Conservation (phyloP, 2,113 vertebrate genomes). For the Vireo altiloquus region DNA sequence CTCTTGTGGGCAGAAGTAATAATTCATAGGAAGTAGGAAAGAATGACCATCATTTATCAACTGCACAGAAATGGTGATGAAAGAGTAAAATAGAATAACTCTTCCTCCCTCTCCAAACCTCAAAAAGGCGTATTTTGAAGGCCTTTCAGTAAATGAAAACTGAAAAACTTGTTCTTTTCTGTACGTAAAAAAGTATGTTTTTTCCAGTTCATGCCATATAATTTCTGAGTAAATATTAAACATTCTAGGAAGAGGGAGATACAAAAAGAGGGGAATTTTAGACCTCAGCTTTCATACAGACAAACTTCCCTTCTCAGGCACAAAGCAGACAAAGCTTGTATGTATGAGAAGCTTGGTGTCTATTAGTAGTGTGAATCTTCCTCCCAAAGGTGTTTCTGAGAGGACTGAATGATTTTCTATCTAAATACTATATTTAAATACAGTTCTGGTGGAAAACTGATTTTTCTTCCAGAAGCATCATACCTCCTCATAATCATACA, state of each 20-base stretch:
- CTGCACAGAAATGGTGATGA: background rate
- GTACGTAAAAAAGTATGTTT: background rate
- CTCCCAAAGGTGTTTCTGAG: background rate
- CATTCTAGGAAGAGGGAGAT: background rate
- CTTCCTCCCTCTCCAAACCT: background rate
- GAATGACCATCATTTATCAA: conserved; percentile 12
- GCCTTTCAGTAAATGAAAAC: background rate
- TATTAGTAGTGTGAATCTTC: background rate
- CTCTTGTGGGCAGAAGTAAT: background rate
- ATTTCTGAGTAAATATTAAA: background rate
- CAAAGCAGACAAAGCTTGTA: background rate
- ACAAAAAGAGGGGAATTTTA: background rate
- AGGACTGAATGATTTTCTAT: background rate
- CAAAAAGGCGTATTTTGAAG: background rate
- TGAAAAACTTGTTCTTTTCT: background rate
- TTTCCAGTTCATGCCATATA: background rate
- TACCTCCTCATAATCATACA: background rate
- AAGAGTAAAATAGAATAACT: background rate
- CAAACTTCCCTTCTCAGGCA: background rate
- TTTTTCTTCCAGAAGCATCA: background rate
- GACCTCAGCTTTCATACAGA: background rate
- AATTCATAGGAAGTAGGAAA: background rate
- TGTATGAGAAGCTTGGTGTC: background rate
- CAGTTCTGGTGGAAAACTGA: background rate
- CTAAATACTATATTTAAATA: background rate